A percentile compares a stretch with the other conserved stretches of the same genome.
Evolutionary conservation across 2,888 invertebrate genomes (phyloP).

Genomic region (Odontocolon sp.): DNA sequence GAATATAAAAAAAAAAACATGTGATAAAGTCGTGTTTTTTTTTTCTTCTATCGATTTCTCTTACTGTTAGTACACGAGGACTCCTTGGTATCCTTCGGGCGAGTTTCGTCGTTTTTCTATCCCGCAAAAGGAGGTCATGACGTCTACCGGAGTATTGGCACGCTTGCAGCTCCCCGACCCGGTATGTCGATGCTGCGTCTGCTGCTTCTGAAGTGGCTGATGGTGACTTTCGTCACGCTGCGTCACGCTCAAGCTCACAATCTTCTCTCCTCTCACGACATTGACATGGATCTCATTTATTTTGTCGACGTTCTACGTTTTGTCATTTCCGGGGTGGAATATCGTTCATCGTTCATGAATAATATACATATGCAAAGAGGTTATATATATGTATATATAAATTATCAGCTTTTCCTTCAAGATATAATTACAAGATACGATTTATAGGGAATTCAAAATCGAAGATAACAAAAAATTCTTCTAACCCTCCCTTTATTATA

Average conservation of each 20-base stretch:
- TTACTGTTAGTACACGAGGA: not conserved
- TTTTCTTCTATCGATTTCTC: not conserved
- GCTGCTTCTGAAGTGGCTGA: constrained; percentile 6
- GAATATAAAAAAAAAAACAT: not conserved
- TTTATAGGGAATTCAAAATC: no score
- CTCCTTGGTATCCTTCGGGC: not conserved
- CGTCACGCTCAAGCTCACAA: not conserved
- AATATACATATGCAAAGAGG: no score
- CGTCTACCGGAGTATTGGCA: no score
- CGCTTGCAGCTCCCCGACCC: no score
- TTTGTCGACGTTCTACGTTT: not conserved
- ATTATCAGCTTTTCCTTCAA: no score
- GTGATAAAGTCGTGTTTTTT: not conserved
- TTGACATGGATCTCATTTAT: not conserved
- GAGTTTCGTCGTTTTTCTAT: not conserved
- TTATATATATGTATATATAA: no score
- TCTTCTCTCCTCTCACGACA: not conserved
- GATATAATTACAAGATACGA: no score
- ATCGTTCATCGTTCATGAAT: no score
- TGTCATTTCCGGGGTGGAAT: not conserved
- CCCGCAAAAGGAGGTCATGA: constrained; percentile 12
- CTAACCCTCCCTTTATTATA: no score
- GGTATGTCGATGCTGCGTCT: no score
- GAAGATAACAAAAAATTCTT: no score
- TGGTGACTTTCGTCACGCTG: constrained; percentile 10